These are phyloP conservation scores for Troilus luridus DNA, from an alignment of 2,888 invertebrate genomes.

Conservation along the genomic window DNA sequence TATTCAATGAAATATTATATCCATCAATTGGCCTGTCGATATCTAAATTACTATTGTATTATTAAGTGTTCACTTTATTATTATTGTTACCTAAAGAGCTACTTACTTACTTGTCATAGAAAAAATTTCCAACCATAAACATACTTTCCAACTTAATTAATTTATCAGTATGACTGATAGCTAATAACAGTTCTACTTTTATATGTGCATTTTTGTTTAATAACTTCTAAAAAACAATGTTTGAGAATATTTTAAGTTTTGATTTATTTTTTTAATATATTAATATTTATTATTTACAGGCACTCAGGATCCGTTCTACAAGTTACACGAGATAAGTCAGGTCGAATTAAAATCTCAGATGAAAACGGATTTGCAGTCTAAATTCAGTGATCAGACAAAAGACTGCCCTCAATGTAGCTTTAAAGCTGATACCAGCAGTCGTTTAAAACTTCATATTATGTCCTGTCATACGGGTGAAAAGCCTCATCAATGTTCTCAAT, in stretches of 20 bases:
- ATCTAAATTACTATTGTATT: too few species aligned
- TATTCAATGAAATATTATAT: too few species aligned
- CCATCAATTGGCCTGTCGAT: too few species aligned
- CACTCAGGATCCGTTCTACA: neutral
- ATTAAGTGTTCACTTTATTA: too few species aligned
- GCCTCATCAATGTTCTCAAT: conserved; percentile 16
- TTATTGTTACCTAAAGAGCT: too few species aligned
- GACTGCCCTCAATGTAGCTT: conserved; percentile 1
- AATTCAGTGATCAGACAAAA: neutral
- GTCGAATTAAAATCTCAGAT: neutral
- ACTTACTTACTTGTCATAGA: too few species aligned
- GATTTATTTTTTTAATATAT: neutral
- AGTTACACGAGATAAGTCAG: neutral
- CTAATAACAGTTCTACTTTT: too few species aligned
- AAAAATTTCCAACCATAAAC: too few species aligned
- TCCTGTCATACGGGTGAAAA: neutral
- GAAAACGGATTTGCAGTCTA: neutral
- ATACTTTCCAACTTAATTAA: too few species aligned
- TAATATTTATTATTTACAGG: neutral
- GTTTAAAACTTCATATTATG: neutral
- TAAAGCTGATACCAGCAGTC: neutral
- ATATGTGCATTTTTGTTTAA: too few species aligned
- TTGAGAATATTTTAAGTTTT: neutral
- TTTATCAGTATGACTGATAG: too few species aligned
- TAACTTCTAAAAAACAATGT: too few species aligned